Percentiles rank a stretch among this genome's conserved stretches.
These are phyloP conservation scores for Aphodius granarius DNA, from an alignment of 2,888 invertebrate genomes.

Conservation along the genomic window DNA sequence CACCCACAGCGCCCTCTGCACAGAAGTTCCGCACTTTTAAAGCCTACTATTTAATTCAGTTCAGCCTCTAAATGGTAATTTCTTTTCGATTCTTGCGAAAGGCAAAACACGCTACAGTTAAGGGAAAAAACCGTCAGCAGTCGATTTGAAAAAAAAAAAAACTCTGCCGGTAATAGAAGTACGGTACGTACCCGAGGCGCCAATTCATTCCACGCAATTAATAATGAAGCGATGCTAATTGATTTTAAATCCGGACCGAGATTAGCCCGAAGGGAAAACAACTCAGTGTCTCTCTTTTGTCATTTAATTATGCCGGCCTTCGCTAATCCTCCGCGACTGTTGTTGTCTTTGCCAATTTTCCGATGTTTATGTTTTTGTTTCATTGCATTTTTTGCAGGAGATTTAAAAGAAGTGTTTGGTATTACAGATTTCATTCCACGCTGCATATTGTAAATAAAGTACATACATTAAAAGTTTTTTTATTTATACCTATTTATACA, in stretches of 20 bases:
- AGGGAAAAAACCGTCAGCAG: background rate
- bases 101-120: background rate
- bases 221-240: conserved; percentile 7
- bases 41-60: background rate
- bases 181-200: background rate
- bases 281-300: background rate
- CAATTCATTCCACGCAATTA: background rate
- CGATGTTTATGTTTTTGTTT: background rate
- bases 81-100: conserved; percentile 5
- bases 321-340: background rate
- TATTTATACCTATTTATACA: too few relatives aligned
- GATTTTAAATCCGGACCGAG: conserved; percentile 7
- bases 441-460: too few relatives aligned
- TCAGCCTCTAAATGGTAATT: conserved; percentile 12
- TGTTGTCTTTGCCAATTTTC: background rate
- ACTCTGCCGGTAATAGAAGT: background rate
- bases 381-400: background rate
- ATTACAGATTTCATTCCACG: too few relatives aligned
- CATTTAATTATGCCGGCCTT: conserved; percentile 5
- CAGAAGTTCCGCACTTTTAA: background rate
- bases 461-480: too few relatives aligned
- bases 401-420: too few relatives aligned
- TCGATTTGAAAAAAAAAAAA: background rate
- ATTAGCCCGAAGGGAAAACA: background rate
- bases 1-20: background rate